These are phyloP conservation scores for Catharus bicknelli DNA, from an alignment of 2,113 vertebrate genomes.

Conservation along the genomic window DNA sequence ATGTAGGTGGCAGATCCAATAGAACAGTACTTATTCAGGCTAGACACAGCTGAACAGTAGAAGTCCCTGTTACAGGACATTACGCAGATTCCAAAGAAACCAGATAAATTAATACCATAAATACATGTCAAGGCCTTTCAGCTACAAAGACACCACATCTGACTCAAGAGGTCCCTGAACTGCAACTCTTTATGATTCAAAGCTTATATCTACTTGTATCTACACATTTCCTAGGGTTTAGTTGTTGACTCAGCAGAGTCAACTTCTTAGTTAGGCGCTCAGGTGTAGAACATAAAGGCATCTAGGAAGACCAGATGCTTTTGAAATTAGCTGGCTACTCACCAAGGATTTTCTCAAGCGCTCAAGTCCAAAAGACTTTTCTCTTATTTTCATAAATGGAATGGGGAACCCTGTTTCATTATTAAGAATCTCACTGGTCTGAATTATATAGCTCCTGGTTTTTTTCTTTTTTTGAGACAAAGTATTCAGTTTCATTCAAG, in stretches of 20 bases:
- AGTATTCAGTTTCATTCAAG: not conserved
- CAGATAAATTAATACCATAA: not conserved
- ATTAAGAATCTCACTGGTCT: not conserved
- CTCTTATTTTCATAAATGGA: not conserved
- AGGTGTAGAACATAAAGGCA: not conserved
- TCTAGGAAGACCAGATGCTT: not conserved
- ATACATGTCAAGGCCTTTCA: not conserved
- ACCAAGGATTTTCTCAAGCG: not conserved
- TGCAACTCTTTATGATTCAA: not conserved
- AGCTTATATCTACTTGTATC: not conserved
- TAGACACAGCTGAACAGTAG: not conserved
- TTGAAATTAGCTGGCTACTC: not conserved
- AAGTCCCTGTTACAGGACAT: not conserved
- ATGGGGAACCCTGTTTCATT: not conserved
- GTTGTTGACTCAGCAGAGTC: not conserved
- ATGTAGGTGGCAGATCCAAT: not conserved
- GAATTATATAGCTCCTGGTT: not conserved
- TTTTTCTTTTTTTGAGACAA: not conserved
- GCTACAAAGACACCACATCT: not conserved
- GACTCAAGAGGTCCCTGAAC: not conserved
- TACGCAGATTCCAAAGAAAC: not conserved
- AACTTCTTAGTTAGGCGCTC: not conserved
- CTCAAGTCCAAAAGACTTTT: not conserved
- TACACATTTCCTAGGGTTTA: not conserved
- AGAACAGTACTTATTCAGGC: not conserved